Base-by-base conservation (phyloP, 2,888 invertebrate species). In the Caenorhabditis macrosperma region DNA sequence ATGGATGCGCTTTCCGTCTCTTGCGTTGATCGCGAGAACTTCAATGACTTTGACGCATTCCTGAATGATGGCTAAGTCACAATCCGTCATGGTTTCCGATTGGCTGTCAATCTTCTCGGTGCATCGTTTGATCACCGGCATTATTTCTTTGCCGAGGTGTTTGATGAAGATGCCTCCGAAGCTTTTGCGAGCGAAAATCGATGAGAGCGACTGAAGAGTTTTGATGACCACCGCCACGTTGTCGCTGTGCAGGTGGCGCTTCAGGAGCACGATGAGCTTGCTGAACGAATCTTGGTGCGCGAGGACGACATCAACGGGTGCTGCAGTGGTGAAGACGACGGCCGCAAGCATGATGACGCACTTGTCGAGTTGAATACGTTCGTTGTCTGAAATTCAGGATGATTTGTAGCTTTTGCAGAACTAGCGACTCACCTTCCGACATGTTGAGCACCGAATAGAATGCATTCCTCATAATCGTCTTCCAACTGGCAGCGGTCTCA, bases 401-500 rank as follows among this genome's bases (percentile, higher is more conserved):
- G 7, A n/a, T 26, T 6, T 38, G 0, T n/a, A 22, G 9, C 26
- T n/a, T 17, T 22, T 38, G 41, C 24, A 44, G 10, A 28, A 5
- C 22, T 26, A 12, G n/a, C n/a, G n/a, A 52, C 9, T 7, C 46
- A 86, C 88, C 84, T 38, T 85, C 89, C 0, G 96, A 95, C 80
- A 96, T 93, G 91, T 96, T 96, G 50, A 98, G 94, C 6, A 97
- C 93, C 88, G 95, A 96, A 12, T 95, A 95, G 41, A 98, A 92
- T 24, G 96, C 94, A 91, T 95, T 95, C 91, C 96, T 95, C 85
- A 97, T 91, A 84, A 96, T 92, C 85, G 93, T 93, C 66, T 94
- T 94, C 95, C 96, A 96, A 82, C 94, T 52, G 0, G 38, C 59
- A 0, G 67, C 52, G 2, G 78, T 74, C 10, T 75, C 74, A 59